Evolutionary conservation across 2,797 vertebrate genomes (phyloP).

Genomic region (Premnoplex brunnescens): DNA sequence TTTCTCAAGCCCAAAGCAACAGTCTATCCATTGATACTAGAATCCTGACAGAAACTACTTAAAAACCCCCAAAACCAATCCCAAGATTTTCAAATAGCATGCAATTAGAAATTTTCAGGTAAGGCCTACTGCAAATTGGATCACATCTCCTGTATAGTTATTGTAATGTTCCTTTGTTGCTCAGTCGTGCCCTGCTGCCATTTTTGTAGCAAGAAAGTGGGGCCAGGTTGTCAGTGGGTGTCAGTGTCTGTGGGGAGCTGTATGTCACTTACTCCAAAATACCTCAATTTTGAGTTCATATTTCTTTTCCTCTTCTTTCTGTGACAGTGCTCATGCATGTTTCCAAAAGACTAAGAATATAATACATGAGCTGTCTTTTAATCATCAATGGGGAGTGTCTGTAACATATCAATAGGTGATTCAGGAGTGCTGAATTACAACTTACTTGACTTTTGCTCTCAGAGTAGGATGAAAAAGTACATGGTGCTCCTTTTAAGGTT

Average conservation of each 20-base stretch:
- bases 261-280: not conserved
- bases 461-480: not conserved
- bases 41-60: not conserved
- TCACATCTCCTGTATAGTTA: not conserved
- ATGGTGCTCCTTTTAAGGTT: not conserved
- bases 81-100: not conserved
- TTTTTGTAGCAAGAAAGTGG: not conserved
- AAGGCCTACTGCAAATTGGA: not conserved
- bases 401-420: not conserved
- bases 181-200: not conserved
- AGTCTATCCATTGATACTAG: not conserved
- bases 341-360: not conserved
- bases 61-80: fast-evolving
- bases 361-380: not conserved
- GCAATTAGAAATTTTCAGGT: not conserved
- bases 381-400: not conserved
- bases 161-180: not conserved
- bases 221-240: not conserved
- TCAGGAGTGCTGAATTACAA: not conserved
- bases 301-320: not conserved
- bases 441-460: not conserved
- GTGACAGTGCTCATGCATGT: not conserved
- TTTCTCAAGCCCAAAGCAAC: not conserved
- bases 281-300: not conserved
- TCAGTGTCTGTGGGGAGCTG: not conserved